phyloP scores from a whole-genome alignment of 2,888 invertebrate species.

The Troides helena region DNA sequence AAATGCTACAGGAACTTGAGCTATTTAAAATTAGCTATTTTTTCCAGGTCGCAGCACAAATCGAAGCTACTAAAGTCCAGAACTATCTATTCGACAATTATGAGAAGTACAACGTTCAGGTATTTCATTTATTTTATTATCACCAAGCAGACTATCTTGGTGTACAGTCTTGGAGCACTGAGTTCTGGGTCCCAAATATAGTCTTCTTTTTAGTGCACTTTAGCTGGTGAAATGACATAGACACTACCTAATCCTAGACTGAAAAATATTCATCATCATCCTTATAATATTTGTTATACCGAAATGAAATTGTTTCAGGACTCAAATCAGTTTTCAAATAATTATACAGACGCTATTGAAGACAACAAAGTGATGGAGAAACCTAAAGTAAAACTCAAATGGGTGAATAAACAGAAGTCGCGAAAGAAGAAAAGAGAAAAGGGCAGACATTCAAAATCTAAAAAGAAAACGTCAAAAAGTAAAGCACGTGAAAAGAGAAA shows the following conservation, averaged over 20 bases:
- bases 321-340: constrained; percentile 9
- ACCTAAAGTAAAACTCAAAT: constrained; percentile 13
- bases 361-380: constrained; percentile 9
- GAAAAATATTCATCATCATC: too few relatives aligned
- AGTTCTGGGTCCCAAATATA: too few relatives aligned
- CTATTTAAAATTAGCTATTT: neutral
- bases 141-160: neutral
- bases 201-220: too few relatives aligned
- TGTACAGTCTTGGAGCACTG: neutral
- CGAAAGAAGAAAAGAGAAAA: constrained; percentile 25
- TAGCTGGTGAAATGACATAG: too few relatives aligned
- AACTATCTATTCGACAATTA: neutral
- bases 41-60: constrained; percentile 16
- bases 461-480: constrained; percentile 4
- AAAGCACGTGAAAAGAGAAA: constrained; percentile 17
- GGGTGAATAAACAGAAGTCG: constrained; percentile 15
- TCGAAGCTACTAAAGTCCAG: neutral
- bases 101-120: constrained; percentile 12
- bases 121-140: neutral
- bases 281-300: neutral
- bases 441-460: constrained; percentile 10
- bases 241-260: too few relatives aligned
- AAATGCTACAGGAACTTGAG: too few relatives aligned
- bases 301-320: constrained; percentile 16
- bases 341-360: neutral